Conservation (phyloP, 2,797 vertebrate species). For the Gymnoscopelus microlampas region DNA sequence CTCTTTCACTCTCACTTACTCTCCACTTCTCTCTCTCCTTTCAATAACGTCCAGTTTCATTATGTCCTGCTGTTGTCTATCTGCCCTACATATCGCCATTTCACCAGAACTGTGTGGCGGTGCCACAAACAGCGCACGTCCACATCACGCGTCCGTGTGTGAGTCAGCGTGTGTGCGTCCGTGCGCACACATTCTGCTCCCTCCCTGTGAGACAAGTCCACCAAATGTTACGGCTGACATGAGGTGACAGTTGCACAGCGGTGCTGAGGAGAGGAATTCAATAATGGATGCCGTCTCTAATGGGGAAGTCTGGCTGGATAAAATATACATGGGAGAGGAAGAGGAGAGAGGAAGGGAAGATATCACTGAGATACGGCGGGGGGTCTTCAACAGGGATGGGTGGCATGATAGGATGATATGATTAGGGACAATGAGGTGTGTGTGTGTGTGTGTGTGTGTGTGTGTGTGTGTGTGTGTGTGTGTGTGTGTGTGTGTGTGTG, state of each 20-base stretch:
- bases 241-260: constrained; percentile 73
- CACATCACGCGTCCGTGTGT: background rate
- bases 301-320: constrained; percentile 74
- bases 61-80: too few species aligned
- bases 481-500: too few species aligned
- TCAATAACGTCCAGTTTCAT: too few species aligned
- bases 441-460: constrained; percentile 17
- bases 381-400: constrained; percentile 53
- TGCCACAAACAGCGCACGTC: too few species aligned
- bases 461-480: background rate
- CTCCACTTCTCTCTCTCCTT: too few species aligned
- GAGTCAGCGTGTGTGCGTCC: background rate
- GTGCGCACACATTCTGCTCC: background rate
- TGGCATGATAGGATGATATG: constrained; percentile 60
- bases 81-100: too few species aligned
- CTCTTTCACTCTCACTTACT: too few species aligned
- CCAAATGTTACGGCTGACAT: constrained; percentile 74
- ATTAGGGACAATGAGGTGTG: constrained; percentile 15
- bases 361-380: constrained; percentile 62
- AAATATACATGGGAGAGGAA: constrained; percentile 77
- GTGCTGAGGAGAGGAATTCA: constrained; percentile 76
- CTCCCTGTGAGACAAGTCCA: constrained; percentile 65
- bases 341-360: constrained; percentile 15
- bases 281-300: constrained; percentile 80
- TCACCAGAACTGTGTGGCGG: too few species aligned